These are phyloP conservation scores for Periparus ater DNA, from an alignment of 2,797 vertebrate species.

Conservation along the genomic window DNA sequence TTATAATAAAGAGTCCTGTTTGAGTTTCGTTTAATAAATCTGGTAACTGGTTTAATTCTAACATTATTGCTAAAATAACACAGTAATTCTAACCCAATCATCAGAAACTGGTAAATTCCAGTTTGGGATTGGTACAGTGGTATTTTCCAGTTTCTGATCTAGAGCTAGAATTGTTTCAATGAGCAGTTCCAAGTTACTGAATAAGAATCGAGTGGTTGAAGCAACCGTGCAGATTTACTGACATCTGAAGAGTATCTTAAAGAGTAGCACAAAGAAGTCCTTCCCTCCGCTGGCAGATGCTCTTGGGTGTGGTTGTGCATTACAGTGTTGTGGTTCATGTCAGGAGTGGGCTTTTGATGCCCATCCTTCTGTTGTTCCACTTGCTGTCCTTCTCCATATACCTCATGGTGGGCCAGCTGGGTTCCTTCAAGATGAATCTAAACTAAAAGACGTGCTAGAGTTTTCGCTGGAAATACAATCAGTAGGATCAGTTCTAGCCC, in stretches of 20 bases:
- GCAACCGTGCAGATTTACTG: background rate
- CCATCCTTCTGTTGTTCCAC: conserved; percentile 3
- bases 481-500: background rate
- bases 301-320: background rate
- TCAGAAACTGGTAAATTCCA: background rate
- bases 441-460: background rate
- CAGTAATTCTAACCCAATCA: background rate
- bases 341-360: background rate
- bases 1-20: background rate
- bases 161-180: background rate
- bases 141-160: background rate
- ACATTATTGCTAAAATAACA: background rate
- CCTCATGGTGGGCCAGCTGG: background rate
- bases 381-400: background rate
- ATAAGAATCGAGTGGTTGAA: background rate
- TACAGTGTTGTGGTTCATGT: background rate
- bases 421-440: conserved; percentile 14
- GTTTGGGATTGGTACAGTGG: background rate
- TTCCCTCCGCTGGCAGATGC: background rate
- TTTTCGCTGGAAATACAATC: background rate
- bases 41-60: background rate
- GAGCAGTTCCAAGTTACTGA: background rate
- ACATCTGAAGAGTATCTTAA: background rate
- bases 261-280: background rate
- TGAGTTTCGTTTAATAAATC: background rate